Conservation (phyloP, 2,797 vertebrate genomes). For the Pseudopleuronectes americanus region DNA sequence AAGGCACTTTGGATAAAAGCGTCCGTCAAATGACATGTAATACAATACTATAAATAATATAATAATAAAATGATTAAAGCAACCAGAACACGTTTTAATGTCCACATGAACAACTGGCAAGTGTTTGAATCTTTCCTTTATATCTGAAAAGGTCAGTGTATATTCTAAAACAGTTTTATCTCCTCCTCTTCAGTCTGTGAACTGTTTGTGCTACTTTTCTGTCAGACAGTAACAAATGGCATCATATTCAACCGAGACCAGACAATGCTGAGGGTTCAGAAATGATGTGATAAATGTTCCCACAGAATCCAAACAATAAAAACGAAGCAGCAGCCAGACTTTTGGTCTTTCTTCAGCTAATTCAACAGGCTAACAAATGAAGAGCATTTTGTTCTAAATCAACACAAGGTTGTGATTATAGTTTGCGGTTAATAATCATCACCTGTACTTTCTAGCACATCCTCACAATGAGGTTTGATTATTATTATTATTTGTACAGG, state of each 20-base stretch:
- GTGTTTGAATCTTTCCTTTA: neutral
- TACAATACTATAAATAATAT: too few relatives aligned
- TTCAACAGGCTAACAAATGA: slow-evolving; percentile 25
- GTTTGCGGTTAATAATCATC: neutral
- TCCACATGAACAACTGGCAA: neutral
- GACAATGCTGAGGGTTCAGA: neutral
- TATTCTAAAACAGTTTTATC: too few relatives aligned
- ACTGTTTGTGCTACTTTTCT: too few relatives aligned
- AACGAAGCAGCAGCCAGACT: slow-evolving; percentile 9
- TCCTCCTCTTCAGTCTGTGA: too few relatives aligned
- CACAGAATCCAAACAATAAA: slow-evolving; percentile 1
- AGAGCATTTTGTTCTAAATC: neutral
- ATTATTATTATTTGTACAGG: slow-evolving; percentile 3
- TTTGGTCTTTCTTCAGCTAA: slow-evolving; percentile 23
- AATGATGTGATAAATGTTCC: neutral
- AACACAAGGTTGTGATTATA: slow-evolving; percentile 1
- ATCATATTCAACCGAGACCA: neutral
- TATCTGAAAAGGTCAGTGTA: too few relatives aligned
- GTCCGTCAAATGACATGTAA: too few relatives aligned
- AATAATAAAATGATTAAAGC: neutral
- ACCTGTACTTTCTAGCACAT: neutral
- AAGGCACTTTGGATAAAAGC: too few relatives aligned
- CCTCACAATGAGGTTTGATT: slow-evolving; percentile 5
- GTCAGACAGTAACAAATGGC: too few relatives aligned
- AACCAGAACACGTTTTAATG: neutral